Base-by-base conservation (phyloP, 1,140 invertebrate genomes). In the Zaprionus capensis region DNA sequence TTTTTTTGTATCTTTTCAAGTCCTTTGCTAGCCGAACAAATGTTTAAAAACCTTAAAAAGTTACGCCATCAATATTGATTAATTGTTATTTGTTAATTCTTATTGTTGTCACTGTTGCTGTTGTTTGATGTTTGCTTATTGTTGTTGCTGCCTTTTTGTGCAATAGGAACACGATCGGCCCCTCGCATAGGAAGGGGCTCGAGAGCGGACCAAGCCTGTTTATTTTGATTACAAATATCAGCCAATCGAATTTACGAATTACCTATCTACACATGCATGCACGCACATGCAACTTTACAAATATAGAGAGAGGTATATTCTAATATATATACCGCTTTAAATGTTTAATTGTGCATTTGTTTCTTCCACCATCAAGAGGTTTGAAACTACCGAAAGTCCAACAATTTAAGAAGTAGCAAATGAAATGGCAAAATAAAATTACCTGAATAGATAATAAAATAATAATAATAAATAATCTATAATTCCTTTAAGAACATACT, bases 11-110 rank as follows among this genome's bases (percentile, higher is more conserved):
- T 46, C 41, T 46, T 46, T 46, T 46, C 41, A 7, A 46, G 41
- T 46, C 41, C n/a, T 46, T 46, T 46, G 41, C 41, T 46, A 46
- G 41, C n/a, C 41, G 41, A 46, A 46, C 41, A 46, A 46, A 46
- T 46, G 41, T 46, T 46, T 46, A 46, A 46, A 46, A 46, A 17
- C 41, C 41, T 46, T 46, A 46, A 46, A 46, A 46, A 46, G 38
- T 41, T 41, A 41, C 38, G 38, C 6, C 38, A 41, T 41, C 38
- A 41, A 41, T 41, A 15, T n/a, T 41, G 41, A 46, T 17, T 46
- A 17, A 17, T 46, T 46, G n/a, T 6, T 46, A 17, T 9, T 17
- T 41, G 15, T 15, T 46, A 17, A 17, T 17, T 9, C 41, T 46
- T 46, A 46, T 46, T 46, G 41, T 46, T 46, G 41, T 17, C 15